These are phyloP conservation scores for Tineola bisselliella DNA, from an alignment of 2,888 invertebrate species.

Conservation along the genomic window DNA sequence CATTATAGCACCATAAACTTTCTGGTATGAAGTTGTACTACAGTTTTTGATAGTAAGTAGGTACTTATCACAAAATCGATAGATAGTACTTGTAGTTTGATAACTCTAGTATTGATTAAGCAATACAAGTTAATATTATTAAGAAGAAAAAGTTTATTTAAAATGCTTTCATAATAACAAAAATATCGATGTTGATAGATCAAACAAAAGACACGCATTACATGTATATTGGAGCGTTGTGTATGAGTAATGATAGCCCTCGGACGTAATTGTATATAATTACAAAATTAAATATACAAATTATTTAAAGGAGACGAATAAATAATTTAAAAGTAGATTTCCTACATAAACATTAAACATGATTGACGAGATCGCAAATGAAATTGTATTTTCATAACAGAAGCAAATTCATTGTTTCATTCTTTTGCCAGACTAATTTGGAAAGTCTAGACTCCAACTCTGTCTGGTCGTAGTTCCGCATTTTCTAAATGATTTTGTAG, in stretches of 20 bases:
- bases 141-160: too few species aligned
- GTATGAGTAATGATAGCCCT: neutral
- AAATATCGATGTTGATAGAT: neutral
- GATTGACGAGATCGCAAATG: neutral
- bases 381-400: neutral
- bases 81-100: too few species aligned
- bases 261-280: too few species aligned
- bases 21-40: too few species aligned
- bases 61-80: too few species aligned
- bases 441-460: neutral
- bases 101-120: too few species aligned
- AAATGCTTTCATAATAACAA: too few species aligned
- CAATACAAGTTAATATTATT: too few species aligned
- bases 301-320: neutral
- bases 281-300: neutral
- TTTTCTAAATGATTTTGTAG: neutral
- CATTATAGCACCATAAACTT: too few species aligned
- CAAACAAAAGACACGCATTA: neutral
- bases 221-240: neutral
- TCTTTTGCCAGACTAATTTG: neutral
- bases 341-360: neutral
- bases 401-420: neutral
- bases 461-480: constrained; percentile 1
- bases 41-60: too few species aligned
- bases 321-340: neutral